Evolutionary conservation across 2,888 invertebrate species (phyloP), one percentile per base, ranked within the genome.

Genomic region (Petrolisthes cinctipes): DNA sequence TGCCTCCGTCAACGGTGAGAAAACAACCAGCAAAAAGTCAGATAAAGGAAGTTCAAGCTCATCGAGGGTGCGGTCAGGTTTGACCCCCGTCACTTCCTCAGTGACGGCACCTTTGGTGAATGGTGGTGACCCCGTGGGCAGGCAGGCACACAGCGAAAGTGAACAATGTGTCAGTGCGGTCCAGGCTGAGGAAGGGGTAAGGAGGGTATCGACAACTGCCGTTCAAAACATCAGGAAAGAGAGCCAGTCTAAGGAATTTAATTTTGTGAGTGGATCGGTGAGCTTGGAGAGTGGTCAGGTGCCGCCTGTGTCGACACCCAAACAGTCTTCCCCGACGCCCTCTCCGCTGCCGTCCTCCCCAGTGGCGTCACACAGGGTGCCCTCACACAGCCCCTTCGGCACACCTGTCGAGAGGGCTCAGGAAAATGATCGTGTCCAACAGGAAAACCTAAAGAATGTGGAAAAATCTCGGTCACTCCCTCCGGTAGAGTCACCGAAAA

Each of bases 221-320:
- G 93, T 95, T 83, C 95, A 95, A 92, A 94, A 95, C 91, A 95
- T 96, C 92, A 94, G 95, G 61, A 95, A 95, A 92, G 95, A 95
- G 87, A 95, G 95, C n/a, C 94, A 94, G 86, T 94, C 95, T 23
- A 94, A 95, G 91, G 94, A 95, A 66, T 91, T 91, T 86, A 91
- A 91, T 85, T 91, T 91, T 83, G 83, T 83, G 37, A 83, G 14
- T 54, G 75, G 82, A 56, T 56, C 84, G 71, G 53, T 20, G 75
- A 75, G 20, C 14, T 37, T 17, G 56, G 51, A 14, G 20, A 20
- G 53, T 56, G 53, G 68, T 68, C 78, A 79, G 37, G 54, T 14
- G 17, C 37, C 20, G 17, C 17, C 61, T n/a, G 57, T 75, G 20
- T 23, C 54, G 53, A 9, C 83, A 23, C 57, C 81, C 23, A 88